Base-by-base conservation (phyloP, 2,797 vertebrate genomes). In the Malurus splendens region DNA sequence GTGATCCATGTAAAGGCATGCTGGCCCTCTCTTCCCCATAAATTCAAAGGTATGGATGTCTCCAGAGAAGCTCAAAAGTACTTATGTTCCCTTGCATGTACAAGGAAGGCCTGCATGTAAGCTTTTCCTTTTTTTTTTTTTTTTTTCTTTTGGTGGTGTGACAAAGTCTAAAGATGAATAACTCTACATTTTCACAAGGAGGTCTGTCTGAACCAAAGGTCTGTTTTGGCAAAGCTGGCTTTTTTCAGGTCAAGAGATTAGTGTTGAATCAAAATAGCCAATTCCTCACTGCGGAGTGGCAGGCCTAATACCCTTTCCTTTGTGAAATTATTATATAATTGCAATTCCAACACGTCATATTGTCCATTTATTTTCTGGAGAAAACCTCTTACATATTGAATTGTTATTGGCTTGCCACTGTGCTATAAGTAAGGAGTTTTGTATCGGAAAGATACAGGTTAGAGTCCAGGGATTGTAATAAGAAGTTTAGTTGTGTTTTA, bases 281-380 rank as follows among this genome's bases (percentile, higher is more conserved):
- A 41, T 90, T 78, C 38, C 22, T 93, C 27, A 51, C 22, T 71
- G 45, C 28, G 44, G 1, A 55, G 42, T 77, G 70, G 52, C 64
- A 85, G 54, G 56, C 91, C 24, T 89, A 81, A 55, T 88, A 85
- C 39, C 60, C 39, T 60, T 90, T 93, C 67, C 18, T 16, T 20
- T 89, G 42, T 86, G 82, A 87, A 92, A 85, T 83, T 81, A 89
- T 27, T 68, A 71, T 7, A 39, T 78, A 93, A 86, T 71, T 88
- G 68, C 28, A 78, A 28, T 79, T 16, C 3, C 28, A 86, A 28
- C 18, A 30, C 87, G 82, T 76, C 28, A 44, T 66, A 59, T 71
- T 73, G 93, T 92, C 41, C 41, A 79, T 0, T 87, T 92, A 81
- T 80, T 60, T 92, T 81, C 7, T 68, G 41, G 41, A n/a, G 22